Conservation (phyloP, 2,888 invertebrate species). For the Drosophila anceps region DNA sequence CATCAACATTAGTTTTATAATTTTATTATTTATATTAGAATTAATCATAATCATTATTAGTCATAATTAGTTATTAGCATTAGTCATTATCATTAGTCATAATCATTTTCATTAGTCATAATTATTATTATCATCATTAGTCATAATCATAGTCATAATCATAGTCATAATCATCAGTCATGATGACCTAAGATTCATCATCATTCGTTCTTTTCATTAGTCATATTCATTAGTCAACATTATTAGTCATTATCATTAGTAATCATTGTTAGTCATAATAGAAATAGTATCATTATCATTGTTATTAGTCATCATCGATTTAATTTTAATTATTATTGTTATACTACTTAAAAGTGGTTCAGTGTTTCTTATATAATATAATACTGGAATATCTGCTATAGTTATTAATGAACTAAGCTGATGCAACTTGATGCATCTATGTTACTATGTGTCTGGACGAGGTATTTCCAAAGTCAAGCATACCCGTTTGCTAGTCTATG, state of each 20-base stretch:
- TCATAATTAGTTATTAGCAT: too few relatives aligned
- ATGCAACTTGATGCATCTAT: too few relatives aligned
- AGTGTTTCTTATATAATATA: too few relatives aligned
- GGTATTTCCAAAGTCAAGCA: slow-evolving; percentile 14
- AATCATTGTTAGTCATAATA: not conserved
- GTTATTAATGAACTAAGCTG: too few relatives aligned
- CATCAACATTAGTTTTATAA: too few relatives aligned
- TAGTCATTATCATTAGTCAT: not conserved
- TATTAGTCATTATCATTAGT: not conserved
- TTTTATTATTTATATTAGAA: not conserved
- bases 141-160: not conserved
- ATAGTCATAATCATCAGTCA: not conserved
- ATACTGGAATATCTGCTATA: too few relatives aligned
- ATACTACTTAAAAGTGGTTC: too few relatives aligned
- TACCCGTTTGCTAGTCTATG: not conserved
- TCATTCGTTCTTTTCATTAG: not conserved
- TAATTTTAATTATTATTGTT: too few relatives aligned
- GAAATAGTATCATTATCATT: not conserved
- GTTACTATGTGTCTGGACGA: too few relatives aligned
- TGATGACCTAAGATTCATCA: too few relatives aligned
- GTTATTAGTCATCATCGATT: not conserved
- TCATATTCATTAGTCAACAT: not conserved
- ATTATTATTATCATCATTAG: not conserved
- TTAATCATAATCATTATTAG: not conserved
- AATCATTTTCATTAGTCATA: not conserved